Base-by-base conservation (phyloP, 2,113 vertebrate genomes). In the Saccopteryx leptura region DNA sequence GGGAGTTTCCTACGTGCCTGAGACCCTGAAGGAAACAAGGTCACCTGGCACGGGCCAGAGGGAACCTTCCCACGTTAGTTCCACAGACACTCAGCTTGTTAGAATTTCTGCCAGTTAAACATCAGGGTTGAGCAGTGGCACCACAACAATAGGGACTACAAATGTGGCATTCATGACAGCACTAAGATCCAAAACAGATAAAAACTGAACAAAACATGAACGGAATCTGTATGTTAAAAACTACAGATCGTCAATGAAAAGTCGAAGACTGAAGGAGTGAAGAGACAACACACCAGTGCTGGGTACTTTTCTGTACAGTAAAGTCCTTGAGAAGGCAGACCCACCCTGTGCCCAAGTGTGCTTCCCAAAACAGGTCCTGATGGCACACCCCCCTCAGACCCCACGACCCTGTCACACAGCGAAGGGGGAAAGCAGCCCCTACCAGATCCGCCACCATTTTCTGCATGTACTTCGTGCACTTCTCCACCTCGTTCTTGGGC, bases 391-490 rank as follows among this genome's bases (percentile, higher is more conserved):
- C 21, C 8, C 23, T 23, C 31, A 9, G 60, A 28, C 2, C 24
- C 1, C 6, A 23, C 39, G 4, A 21, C 9, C 21, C 65, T 18
- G 52, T 18, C n/a, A 2, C 23, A 52, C 4, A 2, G 23, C 7
- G 31, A 15, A 61, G 65, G 31, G 4, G 3, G 7, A 17, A 0
- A 15, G 1, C 0, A 1, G 2, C 12, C 11, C 79, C 79, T 99
- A 99, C 99, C 99, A 99, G 99, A 93, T 99, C 99, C 93, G 99
- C 99, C 97, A 99, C 99, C 97, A 99, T 99, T 99, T 99, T 99
- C 94, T 99, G 99, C 99, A 99, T 99, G 97, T 99, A 99, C 78
- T 99, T 99, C 2, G 99, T 98, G 96, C 99, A 99, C 97, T 99
- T 99, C 85, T 99, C 99, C 98, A 99, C 99, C 84, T 99, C 99